Evolutionary conservation across 2,797 vertebrate species (phyloP).

Genomic region (Melanotaenia boesemani): DNA sequence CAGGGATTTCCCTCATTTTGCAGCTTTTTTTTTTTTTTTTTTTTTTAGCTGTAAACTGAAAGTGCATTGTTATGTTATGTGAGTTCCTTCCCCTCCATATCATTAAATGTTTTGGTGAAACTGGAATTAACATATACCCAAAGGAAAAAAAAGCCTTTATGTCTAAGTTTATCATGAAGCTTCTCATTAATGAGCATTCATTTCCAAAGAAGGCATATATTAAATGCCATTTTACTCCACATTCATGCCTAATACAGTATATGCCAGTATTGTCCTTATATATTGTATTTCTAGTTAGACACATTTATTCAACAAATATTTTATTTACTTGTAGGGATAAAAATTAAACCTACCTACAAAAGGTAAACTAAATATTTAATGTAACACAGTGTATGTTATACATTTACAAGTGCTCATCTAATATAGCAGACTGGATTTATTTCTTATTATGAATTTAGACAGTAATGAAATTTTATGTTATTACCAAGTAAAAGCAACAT

Average conservation of each 20-base stretch:
- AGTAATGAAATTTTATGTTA: too few relatives aligned
- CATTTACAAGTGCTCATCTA: too few relatives aligned
- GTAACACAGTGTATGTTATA: too few relatives aligned
- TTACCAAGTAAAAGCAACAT: background rate
- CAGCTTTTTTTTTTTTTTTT: background rate
- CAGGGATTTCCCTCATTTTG: conserved; percentile 61
- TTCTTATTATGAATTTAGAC: too few relatives aligned
- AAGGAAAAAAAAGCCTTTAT: background rate
- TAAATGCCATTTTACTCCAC: background rate
- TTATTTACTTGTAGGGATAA: background rate
- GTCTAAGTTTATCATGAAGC: background rate
- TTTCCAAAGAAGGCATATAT: conserved; percentile 28
- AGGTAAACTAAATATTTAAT: too few relatives aligned
- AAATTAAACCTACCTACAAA: background rate
- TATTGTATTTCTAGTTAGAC: background rate
- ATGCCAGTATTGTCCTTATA: background rate
- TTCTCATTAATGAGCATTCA: conserved; percentile 2
- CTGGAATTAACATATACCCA: conserved; percentile 72
- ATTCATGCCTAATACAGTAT: background rate
- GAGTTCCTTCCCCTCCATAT: conserved; percentile 41
- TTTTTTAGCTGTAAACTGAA: conserved; percentile 48
- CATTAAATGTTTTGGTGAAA: conserved; percentile 34
- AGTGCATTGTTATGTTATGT: conserved; percentile 39
- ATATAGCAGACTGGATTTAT: too few relatives aligned
- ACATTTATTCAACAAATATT: background rate